Evolutionary conservation across 2,113 vertebrate genomes (phyloP).

Genomic region (Merops nubicus): DNA sequence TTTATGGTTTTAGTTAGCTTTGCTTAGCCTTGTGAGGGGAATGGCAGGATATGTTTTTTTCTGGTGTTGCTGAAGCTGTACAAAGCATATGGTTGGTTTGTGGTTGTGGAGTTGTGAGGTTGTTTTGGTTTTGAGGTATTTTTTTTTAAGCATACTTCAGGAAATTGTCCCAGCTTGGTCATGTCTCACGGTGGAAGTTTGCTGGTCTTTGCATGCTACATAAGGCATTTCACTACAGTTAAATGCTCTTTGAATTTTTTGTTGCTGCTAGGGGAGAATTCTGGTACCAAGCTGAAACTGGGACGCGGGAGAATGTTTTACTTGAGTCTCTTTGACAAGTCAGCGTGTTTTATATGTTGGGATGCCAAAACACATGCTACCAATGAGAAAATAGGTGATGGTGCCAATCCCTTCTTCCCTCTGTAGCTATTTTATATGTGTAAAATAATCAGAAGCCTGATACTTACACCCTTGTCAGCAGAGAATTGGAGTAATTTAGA

Average conservation of each 20-base stretch:
- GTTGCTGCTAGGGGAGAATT: not conserved
- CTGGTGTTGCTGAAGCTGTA: not conserved
- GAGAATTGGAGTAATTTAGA: not conserved
- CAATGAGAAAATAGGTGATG: not conserved
- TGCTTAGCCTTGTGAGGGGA: not conserved
- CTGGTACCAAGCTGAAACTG: not conserved
- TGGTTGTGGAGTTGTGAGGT: not conserved
- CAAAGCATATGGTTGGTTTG: not conserved
- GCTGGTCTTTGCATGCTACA: not conserved
- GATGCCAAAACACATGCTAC: not conserved
- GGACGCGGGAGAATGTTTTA: not conserved
- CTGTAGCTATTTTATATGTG: not conserved
- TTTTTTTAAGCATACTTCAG: not conserved
- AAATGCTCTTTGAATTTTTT: not conserved
- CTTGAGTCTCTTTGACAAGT: not conserved
- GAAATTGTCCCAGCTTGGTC: not conserved
- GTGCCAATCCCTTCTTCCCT: not conserved
- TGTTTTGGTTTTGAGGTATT: not conserved
- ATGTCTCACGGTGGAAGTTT: not conserved
- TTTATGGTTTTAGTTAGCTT: not conserved
- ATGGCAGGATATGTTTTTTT: not conserved
- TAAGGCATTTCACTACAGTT: not conserved
- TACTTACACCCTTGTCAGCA: not conserved
- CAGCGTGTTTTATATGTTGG: not conserved
- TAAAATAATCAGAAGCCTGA: not conserved